Evolutionary conservation across 35 echinoderm and acorn worm genomes (phyloP).

Genomic region (Ophiothrix spiculata): DNA sequence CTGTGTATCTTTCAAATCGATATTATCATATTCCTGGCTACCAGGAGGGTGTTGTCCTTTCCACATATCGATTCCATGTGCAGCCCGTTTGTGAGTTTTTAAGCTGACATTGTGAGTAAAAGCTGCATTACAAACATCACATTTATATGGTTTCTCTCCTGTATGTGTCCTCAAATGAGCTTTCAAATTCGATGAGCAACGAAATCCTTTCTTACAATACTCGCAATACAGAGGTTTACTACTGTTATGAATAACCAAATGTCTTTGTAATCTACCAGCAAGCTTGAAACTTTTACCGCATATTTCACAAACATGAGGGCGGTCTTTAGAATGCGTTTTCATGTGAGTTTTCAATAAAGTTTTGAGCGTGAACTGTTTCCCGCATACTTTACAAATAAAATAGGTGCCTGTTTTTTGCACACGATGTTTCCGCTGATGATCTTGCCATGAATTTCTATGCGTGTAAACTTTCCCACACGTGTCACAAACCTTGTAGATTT

Average conservation of each 20-base stretch:
- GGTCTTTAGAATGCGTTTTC: not conserved
- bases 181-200: not conserved
- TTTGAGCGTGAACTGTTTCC: not conserved
- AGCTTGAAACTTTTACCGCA: not conserved
- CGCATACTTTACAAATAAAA: not conserved
- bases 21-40: not conserved
- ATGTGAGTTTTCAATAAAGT: not conserved
- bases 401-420: not conserved
- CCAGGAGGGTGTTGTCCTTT: not conserved
- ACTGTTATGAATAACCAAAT: not conserved
- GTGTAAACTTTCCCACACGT: not conserved
- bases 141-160: slow-evolving; percentile 9
- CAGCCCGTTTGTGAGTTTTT: not conserved
- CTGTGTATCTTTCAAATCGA: not conserved
- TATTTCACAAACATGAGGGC: slow-evolving; percentile 12
- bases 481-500: not conserved
- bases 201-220: not conserved
- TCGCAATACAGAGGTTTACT: not conserved
- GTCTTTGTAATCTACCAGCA: not conserved
- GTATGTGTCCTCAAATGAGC: not conserved
- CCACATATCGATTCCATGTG: not conserved
- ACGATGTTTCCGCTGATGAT: not conserved
- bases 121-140: slow-evolving; percentile 4
- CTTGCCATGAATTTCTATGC: not conserved
- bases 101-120: not conserved